Percentiles rank a stretch among this genome's conserved stretches.
Conservation (phyloP, 2,888 invertebrate genomes). For the Uloborus plumipes region DNA sequence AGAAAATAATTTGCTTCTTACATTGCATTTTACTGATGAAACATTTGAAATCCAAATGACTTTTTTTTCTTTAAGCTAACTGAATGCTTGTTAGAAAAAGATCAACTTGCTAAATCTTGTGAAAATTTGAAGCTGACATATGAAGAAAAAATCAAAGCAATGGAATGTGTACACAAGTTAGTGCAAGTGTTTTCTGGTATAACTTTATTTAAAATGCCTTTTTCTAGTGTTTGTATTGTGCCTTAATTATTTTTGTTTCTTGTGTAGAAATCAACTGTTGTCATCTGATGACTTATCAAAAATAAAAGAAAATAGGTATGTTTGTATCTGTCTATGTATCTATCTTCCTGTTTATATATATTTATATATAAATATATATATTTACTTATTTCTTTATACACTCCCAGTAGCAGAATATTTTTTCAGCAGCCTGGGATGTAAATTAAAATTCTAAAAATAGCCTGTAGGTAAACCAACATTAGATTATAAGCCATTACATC, state of each 20-base stretch:
- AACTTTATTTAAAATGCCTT: not conserved
- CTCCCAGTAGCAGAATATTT: too few species aligned
- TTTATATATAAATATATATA: too few species aligned
- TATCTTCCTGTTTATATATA: too few species aligned
- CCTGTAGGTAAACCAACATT: too few species aligned
- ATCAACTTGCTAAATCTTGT: slow-evolving; percentile 11
- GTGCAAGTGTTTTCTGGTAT: not conserved
- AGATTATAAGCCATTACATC: too few species aligned
- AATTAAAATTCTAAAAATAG: too few species aligned
- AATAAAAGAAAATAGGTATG: slow-evolving; percentile 34
- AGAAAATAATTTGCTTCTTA: too few species aligned
- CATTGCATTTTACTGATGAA: too few species aligned
- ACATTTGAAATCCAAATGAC: too few species aligned
- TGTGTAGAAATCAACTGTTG: slow-evolving; percentile 30
- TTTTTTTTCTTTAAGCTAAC: slow-evolving; percentile 24
- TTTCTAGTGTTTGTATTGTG: not conserved
- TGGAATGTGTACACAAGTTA: slow-evolving; percentile 45
- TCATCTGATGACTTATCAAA: slow-evolving; percentile 39
- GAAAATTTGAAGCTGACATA: slow-evolving; percentile 43
- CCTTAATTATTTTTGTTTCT: not conserved
- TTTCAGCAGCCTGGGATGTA: too few species aligned
- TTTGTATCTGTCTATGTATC: too few species aligned
- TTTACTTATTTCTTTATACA: too few species aligned
- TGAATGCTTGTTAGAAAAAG: slow-evolving; percentile 32
- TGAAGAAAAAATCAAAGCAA: slow-evolving; percentile 46